These are phyloP conservation scores for Lasioglossum leucozonium DNA, from an alignment of 2,888 invertebrate genomes.

Conservation along the genomic window DNA sequence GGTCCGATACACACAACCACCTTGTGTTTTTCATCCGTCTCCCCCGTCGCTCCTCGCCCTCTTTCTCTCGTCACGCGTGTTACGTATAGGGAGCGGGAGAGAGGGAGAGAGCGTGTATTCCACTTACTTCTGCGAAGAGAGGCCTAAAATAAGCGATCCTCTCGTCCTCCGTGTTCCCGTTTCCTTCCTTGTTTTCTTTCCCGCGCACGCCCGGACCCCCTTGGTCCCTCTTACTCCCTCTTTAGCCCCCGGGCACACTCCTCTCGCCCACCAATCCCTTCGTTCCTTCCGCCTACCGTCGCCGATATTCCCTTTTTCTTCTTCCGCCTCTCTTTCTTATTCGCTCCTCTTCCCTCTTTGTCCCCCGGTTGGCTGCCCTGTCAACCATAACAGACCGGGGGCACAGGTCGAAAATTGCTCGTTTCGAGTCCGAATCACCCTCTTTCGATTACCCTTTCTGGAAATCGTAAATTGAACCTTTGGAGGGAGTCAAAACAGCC, in stretches of 20 bases:
- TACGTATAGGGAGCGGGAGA: slow-evolving; percentile 58
- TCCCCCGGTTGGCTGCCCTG: background rate
- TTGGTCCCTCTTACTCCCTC: background rate
- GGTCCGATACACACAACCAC: slow-evolving; percentile 75
- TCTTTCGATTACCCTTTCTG: background rate
- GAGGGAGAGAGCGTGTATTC: slow-evolving; percentile 18
- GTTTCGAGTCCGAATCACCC: no score
- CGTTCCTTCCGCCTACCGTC: slow-evolving; percentile 14
- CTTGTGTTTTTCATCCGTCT: slow-evolving; percentile 77
- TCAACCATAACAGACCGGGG: background rate
- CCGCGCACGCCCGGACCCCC: slow-evolving; percentile 8
- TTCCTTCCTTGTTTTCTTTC: slow-evolving; percentile 22
- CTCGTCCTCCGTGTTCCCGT: slow-evolving; percentile 26
- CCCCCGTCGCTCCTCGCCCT: slow-evolving; percentile 41
- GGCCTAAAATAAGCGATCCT: slow-evolving; percentile 71
- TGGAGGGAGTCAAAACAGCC: no score
- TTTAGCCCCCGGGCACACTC: background rate
- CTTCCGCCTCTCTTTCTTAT: background rate
- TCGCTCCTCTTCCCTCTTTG: background rate
- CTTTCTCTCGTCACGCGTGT: slow-evolving; percentile 6
- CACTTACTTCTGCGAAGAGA: slow-evolving; percentile 65
- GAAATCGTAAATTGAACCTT: background rate
- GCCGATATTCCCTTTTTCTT: slow-evolving; percentile 1
- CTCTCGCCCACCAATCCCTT: slow-evolving; percentile 27
- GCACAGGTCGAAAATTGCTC: background rate